Evolutionary conservation across 2,797 vertebrate species (phyloP).

Genomic region (Poeciliopsis infans): DNA sequence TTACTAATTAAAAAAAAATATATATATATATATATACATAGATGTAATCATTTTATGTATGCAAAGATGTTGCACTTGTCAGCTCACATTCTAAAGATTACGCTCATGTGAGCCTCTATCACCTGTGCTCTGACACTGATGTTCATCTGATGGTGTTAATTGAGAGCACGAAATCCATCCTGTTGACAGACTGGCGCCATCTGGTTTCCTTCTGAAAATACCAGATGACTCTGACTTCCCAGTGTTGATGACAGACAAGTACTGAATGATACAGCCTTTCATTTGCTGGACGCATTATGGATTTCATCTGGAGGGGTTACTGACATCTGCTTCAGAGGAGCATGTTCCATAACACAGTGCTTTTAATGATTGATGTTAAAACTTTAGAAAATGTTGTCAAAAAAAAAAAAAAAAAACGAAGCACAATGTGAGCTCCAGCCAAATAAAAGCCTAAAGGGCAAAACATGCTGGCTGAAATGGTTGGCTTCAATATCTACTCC

Average conservation of each 20-base stretch:
- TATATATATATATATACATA: too few relatives aligned
- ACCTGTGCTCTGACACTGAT: slow-evolving; percentile 43
- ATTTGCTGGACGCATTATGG: slow-evolving; percentile 28
- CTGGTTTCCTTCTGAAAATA: slow-evolving; percentile 56
- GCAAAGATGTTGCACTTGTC: not conserved
- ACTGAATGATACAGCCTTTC: slow-evolving; percentile 14
- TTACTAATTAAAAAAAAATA: too few relatives aligned
- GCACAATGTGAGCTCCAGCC: not conserved
- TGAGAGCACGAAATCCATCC: slow-evolving; percentile 47
- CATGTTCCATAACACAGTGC: slow-evolving; percentile 16
- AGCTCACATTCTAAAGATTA: not conserved
- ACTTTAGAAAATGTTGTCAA: not conserved
- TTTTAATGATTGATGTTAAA: slow-evolving; percentile 12
- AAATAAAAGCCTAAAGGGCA: not conserved
- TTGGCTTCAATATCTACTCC: not conserved
- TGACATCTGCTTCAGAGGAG: slow-evolving; percentile 30
- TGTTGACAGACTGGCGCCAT: slow-evolving; percentile 41
- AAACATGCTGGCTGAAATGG: not conserved
- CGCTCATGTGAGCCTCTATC: slow-evolving; percentile 9
- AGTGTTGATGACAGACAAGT: slow-evolving; percentile 40
- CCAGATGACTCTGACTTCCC: slow-evolving; percentile 27
- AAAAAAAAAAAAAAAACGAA: not conserved
- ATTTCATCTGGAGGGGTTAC: slow-evolving; percentile 24
- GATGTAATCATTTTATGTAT: not conserved
- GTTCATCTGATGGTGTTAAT: slow-evolving; percentile 54